These are phyloP conservation scores for Chydorus sphaericus DNA, from an alignment of 2,888 invertebrate species.

Conservation along the genomic window DNA sequence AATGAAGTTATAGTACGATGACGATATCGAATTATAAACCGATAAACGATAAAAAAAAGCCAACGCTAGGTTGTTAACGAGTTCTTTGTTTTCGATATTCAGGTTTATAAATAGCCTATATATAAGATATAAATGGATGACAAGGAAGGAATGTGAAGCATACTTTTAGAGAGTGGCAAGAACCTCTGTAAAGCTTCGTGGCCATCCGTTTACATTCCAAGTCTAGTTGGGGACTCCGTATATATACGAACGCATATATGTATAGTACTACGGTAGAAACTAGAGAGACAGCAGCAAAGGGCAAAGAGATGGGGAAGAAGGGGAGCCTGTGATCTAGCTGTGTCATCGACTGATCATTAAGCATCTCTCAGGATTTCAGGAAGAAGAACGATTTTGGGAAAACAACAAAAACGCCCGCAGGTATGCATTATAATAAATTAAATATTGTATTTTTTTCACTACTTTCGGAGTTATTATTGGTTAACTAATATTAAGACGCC, in stretches of 20 bases:
- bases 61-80: background rate
- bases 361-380: background rate
- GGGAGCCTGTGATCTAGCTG: background rate
- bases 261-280: too few relatives aligned
- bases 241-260: too few relatives aligned
- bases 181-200: background rate
- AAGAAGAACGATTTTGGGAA: too few relatives aligned
- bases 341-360: conserved; percentile 9
- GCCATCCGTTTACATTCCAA: background rate
- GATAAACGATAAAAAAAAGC: background rate
- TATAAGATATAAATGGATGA: background rate
- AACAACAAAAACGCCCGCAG: too few relatives aligned
- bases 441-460: too few relatives aligned
- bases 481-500: too few relatives aligned
- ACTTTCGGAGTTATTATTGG: too few relatives aligned
- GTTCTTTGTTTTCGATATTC: background rate
- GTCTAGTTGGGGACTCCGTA: background rate
- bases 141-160: background rate
- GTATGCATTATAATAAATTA: too few relatives aligned
- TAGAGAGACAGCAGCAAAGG: background rate
- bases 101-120: background rate
- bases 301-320: background rate
- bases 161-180: background rate
- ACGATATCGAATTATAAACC: background rate
- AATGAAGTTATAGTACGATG: background rate